phyloP scores from a whole-genome alignment of 2,888 invertebrate genomes.

The Lasioglossum marginatum region DNA sequence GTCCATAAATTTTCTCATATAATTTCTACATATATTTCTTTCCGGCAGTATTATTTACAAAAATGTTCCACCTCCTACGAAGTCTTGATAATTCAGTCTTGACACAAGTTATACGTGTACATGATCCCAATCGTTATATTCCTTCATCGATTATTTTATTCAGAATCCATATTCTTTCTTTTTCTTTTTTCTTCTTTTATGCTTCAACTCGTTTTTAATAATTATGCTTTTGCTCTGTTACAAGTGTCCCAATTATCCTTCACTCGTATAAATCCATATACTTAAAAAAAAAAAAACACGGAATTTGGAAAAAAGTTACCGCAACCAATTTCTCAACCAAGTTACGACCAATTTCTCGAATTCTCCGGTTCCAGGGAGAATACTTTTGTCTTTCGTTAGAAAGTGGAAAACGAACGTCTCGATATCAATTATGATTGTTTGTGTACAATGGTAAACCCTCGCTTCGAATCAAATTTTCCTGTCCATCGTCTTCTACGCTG shows the following conservation, averaged over 20 bases:
- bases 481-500: constrained; percentile 34
- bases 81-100: constrained; percentile 83
- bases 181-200: constrained; percentile 23
- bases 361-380: not conserved
- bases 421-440: constrained; percentile 27
- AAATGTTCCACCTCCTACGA: constrained; percentile 80
- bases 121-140: constrained; percentile 68
- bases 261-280: not conserved
- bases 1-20: constrained; percentile 68
- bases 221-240: not conserved
- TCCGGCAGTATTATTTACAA: constrained; percentile 81
- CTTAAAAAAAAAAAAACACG: constrained; percentile 1
- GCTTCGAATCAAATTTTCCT: constrained; percentile 15
- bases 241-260: not conserved
- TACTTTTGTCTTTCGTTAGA: not conserved
- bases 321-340: too few species aligned
- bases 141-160: constrained; percentile 56
- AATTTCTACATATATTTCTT: constrained; percentile 79
- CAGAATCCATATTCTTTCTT: constrained; percentile 44
- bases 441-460: constrained; percentile 20
- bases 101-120: constrained; percentile 78
- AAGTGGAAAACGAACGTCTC: constrained; percentile 29
- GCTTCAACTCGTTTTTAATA: constrained; percentile 1
- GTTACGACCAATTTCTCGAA: not conserved
- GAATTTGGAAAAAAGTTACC: constrained; percentile 26